Evolutionary conservation across 2,888 invertebrate species (phyloP).

Genomic region (Candidula unifasciata): DNA sequence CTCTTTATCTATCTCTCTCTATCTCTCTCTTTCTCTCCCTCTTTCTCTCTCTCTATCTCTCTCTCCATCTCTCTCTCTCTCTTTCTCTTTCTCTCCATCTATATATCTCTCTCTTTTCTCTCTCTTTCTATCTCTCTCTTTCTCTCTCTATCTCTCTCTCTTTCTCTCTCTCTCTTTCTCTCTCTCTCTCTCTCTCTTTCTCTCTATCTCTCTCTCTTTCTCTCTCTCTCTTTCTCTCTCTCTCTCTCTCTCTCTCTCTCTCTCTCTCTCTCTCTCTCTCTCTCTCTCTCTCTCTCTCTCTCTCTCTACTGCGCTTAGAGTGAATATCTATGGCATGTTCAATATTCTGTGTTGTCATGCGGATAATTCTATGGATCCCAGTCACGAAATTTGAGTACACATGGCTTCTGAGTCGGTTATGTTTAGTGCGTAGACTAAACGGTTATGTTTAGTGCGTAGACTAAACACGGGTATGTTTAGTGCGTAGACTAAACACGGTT

Average conservation of each 20-base stretch:
- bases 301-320: no score
- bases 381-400: no score
- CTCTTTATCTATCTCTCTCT: background rate
- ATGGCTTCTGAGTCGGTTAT: no score
- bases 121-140: background rate
- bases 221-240: constrained; percentile 1
- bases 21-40: background rate
- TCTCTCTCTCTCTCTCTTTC: background rate
- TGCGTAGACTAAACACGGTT: no score
- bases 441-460: no score
- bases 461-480: no score
- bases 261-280: background rate
- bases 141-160: background rate
- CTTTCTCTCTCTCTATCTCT: background rate
- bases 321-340: no score
- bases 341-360: no score
- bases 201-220: background rate
- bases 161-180: background rate
- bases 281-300: constrained; percentile 15
- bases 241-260: constrained; percentile 8
- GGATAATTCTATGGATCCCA: no score
- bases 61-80: background rate
- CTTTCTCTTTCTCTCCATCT: background rate
- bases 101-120: background rate
- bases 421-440: no score